These are phyloP conservation scores for Cossypha caffra DNA, from an alignment of 2,797 vertebrate genomes.

Conservation along the genomic window DNA sequence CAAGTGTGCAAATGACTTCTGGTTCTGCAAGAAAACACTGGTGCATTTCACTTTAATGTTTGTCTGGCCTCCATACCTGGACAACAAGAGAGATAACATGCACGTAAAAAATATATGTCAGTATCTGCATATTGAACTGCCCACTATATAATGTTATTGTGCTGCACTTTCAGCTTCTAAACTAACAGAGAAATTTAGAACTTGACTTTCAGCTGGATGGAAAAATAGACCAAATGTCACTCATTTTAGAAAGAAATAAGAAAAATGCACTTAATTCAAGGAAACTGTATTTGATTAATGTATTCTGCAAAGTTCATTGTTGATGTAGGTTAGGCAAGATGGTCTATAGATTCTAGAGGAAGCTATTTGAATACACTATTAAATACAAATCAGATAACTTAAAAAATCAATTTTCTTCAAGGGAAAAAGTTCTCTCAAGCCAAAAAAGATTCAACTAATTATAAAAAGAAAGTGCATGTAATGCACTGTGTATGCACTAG, in stretches of 20 bases:
- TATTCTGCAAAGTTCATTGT: conserved; percentile 60
- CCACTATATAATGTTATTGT: not conserved
- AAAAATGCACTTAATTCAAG: conserved; percentile 27
- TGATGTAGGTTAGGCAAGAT: conserved; percentile 56
- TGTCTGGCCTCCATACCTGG: not conserved
- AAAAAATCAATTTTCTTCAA: conserved; percentile 74
- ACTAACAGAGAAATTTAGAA: conserved; percentile 29
- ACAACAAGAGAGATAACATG: not conserved
- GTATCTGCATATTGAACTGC: not conserved
- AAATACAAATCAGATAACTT: conserved; percentile 75
- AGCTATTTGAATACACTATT: conserved; percentile 70
- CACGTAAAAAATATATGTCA: not conserved
- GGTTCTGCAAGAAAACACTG: not conserved
- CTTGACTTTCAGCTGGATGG: conserved; percentile 5
- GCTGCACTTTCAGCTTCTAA: not conserved
- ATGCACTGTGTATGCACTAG: conserved; percentile 41
- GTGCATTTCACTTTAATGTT: not conserved
- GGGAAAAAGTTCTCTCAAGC: conserved; percentile 59
- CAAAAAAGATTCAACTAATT: conserved; percentile 69
- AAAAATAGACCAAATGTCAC: conserved; percentile 37
- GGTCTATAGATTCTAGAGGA: conserved; percentile 64
- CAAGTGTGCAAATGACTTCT: conserved; percentile 18
- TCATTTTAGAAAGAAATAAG: not conserved
- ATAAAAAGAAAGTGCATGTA: conserved; percentile 56
- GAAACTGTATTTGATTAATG: conserved; percentile 51